Base-by-base conservation (phyloP, 2,113 vertebrate genomes). In the Micromys minutus region DNA sequence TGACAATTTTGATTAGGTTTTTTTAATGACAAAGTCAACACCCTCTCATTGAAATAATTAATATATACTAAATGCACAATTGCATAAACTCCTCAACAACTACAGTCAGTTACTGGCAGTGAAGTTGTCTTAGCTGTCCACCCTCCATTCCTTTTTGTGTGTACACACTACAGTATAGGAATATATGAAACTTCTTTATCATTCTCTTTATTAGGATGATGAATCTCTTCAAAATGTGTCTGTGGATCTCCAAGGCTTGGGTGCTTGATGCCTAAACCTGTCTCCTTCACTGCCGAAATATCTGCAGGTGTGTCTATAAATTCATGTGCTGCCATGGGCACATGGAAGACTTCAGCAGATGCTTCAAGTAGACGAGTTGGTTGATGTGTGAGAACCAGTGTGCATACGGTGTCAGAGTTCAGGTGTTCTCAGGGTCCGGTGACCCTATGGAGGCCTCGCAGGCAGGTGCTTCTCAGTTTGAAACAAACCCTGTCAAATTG, bases 11-110 rank as follows among this genome's bases (percentile, higher is more conserved):
- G 74, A 86, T 63, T 89, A 90, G 15, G 34, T 24, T 96, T 24
- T 96, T 95, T 87, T 75, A 84, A 90, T 95, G 83, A 65, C 5
- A 88, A 94, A 92, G 45, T 74, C 55, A 84, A 34, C 92, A 61
- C 17, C 6, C 63, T 36, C 4, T 93, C 12, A 45, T 92, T 89
- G 21, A 75, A 96, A 87, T 24, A 93, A 65, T 19, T 90, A 77
- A 59, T 84, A 36, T 65, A 55, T 55, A 45, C 65, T 72, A 89
- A 89, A 63, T 67, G 3, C 47, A 72, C 67, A 87, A 75, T 92
- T 47, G 93, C 50, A 61, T 83, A 81, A 50, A n/a, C 87, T 31
- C 24, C 34, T 84, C 59, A 87, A 55, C 6, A 1, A 7, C 17
- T 93, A 71, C 9, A 94, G 63, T 17, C 3, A n/a, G 31, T 76